A percentile compares a stretch with the other conserved stretches of the same genome.
These are phyloP conservation scores for Anarhynchus alexandrinus DNA, from an alignment of 2,113 vertebrate genomes.

Conservation along the genomic window DNA sequence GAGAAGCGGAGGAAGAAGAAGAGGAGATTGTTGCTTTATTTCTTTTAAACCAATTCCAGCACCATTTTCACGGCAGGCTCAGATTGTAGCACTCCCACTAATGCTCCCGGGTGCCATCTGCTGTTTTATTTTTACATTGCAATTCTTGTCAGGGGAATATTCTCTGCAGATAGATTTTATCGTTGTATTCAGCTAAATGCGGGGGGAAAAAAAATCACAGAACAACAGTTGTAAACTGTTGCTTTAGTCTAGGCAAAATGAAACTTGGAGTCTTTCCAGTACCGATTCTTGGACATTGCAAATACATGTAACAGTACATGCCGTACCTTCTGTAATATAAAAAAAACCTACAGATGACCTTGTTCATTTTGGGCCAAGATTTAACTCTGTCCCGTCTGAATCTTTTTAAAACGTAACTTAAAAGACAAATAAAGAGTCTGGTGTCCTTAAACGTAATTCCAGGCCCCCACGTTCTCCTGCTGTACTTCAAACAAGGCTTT, in stretches of 20 bases:
- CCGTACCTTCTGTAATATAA: accelerated
- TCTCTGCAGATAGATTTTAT: not conserved
- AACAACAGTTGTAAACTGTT: not conserved
- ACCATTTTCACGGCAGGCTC: not conserved
- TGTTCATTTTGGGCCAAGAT: not conserved
- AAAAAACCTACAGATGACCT: not conserved
- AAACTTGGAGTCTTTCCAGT: not conserved
- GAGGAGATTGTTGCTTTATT: not conserved
- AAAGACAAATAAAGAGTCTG: not conserved
- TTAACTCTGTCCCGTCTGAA: not conserved
- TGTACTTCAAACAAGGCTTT: not conserved
- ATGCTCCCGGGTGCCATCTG: conserved; percentile 50
- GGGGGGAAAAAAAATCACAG: accelerated
- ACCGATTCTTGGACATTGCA: not conserved
- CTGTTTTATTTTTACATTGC: not conserved
- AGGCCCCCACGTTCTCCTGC: not conserved
- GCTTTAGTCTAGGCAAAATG: not conserved
- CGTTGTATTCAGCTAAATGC: not conserved
- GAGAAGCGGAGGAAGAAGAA: too few species aligned
- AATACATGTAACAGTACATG: not conserved
- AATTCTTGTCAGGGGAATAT: not conserved
- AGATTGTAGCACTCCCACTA: accelerated
- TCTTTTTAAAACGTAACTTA: not conserved
- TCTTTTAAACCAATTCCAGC: not conserved
- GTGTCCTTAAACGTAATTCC: not conserved